Conservation (phyloP, 2,888 invertebrate genomes). For the Zaprionus bogoriensis region DNA sequence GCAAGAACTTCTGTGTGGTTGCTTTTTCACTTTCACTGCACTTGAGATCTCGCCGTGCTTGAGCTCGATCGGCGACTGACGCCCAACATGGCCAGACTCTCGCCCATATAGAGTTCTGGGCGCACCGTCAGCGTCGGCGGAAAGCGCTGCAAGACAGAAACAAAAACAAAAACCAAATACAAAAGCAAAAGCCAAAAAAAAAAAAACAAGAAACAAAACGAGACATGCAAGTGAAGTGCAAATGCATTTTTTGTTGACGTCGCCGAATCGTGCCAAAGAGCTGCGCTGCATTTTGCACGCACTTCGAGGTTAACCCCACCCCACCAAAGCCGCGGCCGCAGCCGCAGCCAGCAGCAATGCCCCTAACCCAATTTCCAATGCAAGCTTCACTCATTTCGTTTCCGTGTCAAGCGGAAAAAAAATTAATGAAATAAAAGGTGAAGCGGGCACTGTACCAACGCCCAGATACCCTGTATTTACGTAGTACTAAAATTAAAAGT, state of each 20-base stretch:
- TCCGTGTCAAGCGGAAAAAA: conserved; percentile 49
- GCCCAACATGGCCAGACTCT: conserved; percentile 33
- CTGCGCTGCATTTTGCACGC: conserved; percentile 49
- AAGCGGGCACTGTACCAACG: background rate
- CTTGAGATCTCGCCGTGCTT: conserved; percentile 31
- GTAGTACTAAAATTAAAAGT: background rate
- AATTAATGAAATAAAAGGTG: background rate
- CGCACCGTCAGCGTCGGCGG: conserved; percentile 3
- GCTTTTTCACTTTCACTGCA: background rate
- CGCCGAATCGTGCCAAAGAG: conserved; percentile 47
- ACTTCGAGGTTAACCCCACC: conserved; percentile 21
- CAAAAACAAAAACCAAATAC: background rate
- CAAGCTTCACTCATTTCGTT: conserved; percentile 35
- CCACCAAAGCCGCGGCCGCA: background rate
- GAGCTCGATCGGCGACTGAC: conserved; percentile 65
- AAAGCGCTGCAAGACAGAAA: conserved; percentile 4
- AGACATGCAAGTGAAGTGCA: background rate
- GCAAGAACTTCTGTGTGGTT: background rate
- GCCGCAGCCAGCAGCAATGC: background rate
- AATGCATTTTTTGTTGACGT: conserved; percentile 26
- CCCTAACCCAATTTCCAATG: conserved; percentile 32
- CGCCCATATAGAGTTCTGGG: conserved; percentile 75
- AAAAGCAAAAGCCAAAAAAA: no score
- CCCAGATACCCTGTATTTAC: background rate
- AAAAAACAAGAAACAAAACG: background rate